A percentile compares a stretch with the other conserved stretches of the same genome.
Evolutionary conservation across 2,888 invertebrate genomes (phyloP).

Genomic region (Brassicogethes aeneus): DNA sequence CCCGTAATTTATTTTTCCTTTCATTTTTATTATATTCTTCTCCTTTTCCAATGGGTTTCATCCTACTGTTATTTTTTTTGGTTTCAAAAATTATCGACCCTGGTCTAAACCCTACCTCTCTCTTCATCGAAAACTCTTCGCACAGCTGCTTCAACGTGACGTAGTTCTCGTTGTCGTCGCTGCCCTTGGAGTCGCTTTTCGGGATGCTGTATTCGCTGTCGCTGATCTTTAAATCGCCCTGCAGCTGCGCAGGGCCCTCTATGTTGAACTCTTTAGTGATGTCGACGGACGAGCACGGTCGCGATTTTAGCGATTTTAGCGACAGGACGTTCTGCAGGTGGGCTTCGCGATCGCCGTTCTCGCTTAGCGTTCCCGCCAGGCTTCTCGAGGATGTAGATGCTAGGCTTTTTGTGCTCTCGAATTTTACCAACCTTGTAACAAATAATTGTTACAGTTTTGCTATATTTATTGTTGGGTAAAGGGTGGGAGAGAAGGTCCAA

Average conservation of each 20-base stretch:
- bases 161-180: constrained; percentile 35
- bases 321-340: constrained; percentile 64
- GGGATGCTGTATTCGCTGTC: constrained; percentile 23
- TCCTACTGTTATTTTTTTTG: too few relatives aligned
- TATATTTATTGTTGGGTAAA: too few relatives aligned
- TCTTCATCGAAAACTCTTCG: constrained; percentile 33
- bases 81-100: too few relatives aligned
- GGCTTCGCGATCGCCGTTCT: constrained; percentile 56
- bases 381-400: constrained; percentile 66
- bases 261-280: constrained; percentile 44
- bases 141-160: constrained; percentile 39
- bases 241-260: constrained; percentile 44
- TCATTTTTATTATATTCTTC: too few relatives aligned
- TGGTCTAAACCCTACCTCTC: too few relatives aligned
- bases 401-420: constrained; percentile 71
- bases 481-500: too few relatives aligned
- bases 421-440: constrained; percentile 57
- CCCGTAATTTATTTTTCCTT: too few relatives aligned
- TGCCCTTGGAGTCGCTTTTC: constrained; percentile 22
- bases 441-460: constrained; percentile 1
- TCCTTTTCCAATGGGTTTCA: too few relatives aligned
- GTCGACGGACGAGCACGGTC: constrained; percentile 44
- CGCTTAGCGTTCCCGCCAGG: constrained; percentile 47
- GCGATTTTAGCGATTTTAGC: constrained; percentile 47
- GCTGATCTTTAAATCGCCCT: constrained; percentile 29